phyloP scores from a whole-genome alignment of 2,797 vertebrate species.

The Lepidocolaptes lacrymiger region DNA sequence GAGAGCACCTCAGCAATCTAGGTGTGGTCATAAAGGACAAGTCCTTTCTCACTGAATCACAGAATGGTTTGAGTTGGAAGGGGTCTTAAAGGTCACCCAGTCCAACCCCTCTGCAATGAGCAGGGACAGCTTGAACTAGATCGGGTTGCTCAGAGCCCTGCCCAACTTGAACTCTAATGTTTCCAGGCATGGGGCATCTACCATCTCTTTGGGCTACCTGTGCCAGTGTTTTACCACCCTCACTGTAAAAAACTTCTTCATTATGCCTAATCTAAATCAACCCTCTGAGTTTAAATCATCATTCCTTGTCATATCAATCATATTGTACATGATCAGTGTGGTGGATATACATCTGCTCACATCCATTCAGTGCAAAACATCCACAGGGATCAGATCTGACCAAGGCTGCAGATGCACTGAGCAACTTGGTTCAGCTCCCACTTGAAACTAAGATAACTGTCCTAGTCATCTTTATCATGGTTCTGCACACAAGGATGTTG shows the following conservation, averaged over 20 bases:
- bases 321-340: accelerated
- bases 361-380: neutral
- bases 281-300: neutral
- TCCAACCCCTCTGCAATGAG: neutral
- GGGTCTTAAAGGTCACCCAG: neutral
- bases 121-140: neutral
- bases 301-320: neutral
- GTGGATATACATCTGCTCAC: neutral
- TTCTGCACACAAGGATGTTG: neutral
- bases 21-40: neutral
- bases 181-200: neutral
- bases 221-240: neutral
- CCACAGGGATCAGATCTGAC: neutral
- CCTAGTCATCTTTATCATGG: neutral
- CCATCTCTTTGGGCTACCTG: neutral
- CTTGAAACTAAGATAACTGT: neutral
- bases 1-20: neutral
- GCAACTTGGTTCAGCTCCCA: neutral
- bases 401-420: neutral
- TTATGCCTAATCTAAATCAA: neutral
- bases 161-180: neutral
- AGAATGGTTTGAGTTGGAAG: neutral
- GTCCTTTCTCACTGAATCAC: neutral
- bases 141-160: neutral
- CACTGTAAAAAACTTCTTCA: neutral